These are phyloP conservation scores for Osmerus mordax DNA, from an alignment of 2,113 vertebrate species.

Conservation along the genomic window DNA sequence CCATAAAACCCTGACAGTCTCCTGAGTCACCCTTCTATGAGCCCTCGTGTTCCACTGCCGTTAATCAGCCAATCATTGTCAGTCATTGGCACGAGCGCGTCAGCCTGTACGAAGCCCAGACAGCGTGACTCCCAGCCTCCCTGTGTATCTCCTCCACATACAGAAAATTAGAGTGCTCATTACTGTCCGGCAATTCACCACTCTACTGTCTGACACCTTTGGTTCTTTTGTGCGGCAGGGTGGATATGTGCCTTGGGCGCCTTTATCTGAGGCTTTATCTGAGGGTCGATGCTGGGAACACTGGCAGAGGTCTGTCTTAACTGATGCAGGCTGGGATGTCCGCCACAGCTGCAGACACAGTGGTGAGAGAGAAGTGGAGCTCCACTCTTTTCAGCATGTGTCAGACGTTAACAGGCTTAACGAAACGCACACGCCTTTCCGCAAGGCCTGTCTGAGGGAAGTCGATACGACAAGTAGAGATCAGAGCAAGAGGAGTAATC, in stretches of 20 bases:
- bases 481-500: not conserved
- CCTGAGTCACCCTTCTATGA: not conserved
- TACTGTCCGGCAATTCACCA: conserved; percentile 11
- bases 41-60: conserved; percentile 4
- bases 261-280: too few relatives aligned
- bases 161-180: conserved; percentile 3
- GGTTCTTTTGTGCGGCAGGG: not conserved
- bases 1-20: not conserved
- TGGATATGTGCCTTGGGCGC: not conserved
- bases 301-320: too few relatives aligned
- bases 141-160: conserved; percentile 17
- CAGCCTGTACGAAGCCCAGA: not conserved
- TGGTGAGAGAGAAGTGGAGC: too few relatives aligned
- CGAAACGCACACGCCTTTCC: not conserved
- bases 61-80: conserved; percentile 19
- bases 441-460: not conserved
- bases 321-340: too few relatives aligned
- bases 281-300: too few relatives aligned
- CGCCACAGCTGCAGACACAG: too few relatives aligned
- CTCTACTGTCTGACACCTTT: conserved; percentile 4
- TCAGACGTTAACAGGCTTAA: conserved; percentile 21
- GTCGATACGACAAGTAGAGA: not conserved
- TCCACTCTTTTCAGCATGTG: not conserved
- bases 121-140: conserved; percentile 18
- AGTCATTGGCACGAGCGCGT: not conserved